Percentiles rank a stretch among this genome's conserved stretches.
Conservation (phyloP, 2,113 vertebrate genomes). For the Forbesichthys papilliferus region DNA sequence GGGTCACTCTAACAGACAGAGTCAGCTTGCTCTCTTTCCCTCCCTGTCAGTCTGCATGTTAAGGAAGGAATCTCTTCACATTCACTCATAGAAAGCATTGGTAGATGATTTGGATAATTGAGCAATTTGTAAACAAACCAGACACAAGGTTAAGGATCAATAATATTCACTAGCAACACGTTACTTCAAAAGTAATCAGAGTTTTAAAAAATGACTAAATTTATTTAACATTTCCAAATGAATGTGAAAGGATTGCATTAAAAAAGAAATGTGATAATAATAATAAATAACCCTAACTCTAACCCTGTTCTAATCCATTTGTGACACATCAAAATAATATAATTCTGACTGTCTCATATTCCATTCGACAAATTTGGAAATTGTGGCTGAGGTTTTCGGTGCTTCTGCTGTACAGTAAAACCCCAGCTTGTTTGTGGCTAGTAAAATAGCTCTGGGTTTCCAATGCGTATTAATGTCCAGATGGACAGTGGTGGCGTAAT, state of each 20-base stretch:
- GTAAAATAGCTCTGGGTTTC: conserved; percentile 47
- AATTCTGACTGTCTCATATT: conserved; percentile 7
- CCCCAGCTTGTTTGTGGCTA: conserved; percentile 42
- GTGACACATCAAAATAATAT: background rate
- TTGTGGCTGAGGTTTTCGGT: conserved; percentile 11
- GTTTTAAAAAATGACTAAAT: conserved; percentile 7
- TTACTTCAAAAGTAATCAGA: conserved; percentile 40
- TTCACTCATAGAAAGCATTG: conserved; percentile 53
- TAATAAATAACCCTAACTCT: no score
- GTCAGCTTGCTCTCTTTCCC: background rate
- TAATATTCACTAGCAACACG: conserved; percentile 33
- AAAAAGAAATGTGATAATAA: no score
- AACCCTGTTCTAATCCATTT: background rate
- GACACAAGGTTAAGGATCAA: conserved; percentile 56
- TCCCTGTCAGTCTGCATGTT: conserved; percentile 20
- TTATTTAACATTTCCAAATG: background rate
- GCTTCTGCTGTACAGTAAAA: conserved; percentile 42
- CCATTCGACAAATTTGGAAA: conserved; percentile 28
- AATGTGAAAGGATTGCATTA: background rate
- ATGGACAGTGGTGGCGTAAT: conserved; percentile 62
- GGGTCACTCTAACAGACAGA: no score
- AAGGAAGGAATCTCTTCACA: conserved; percentile 45
- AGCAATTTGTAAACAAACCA: conserved; percentile 70
- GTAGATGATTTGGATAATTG: conserved; percentile 68
- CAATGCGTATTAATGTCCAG: conserved; percentile 67